These are phyloP conservation scores for Dendrocopos noguchii DNA, from an alignment of 2,113 vertebrate species.

Conservation along the genomic window DNA sequence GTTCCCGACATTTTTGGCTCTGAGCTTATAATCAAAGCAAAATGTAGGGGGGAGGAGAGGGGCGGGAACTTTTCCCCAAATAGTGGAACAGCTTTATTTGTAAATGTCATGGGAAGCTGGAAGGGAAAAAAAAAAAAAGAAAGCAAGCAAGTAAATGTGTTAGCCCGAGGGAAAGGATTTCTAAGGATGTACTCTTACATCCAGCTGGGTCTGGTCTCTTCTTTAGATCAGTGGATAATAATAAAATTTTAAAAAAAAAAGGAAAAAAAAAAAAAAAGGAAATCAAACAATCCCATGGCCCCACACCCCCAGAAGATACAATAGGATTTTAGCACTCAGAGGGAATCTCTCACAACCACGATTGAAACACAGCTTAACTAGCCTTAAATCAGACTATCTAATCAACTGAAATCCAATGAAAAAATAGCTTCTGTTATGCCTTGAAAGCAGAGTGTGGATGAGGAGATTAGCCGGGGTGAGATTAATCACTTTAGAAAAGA, in stretches of 20 bases:
- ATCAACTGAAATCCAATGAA: constrained; percentile 72
- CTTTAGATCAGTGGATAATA: constrained; percentile 18
- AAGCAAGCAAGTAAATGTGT: constrained; percentile 37
- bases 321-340: constrained; percentile 57
- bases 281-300: neutral
- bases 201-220: constrained; percentile 50
- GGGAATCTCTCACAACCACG: constrained; percentile 46
- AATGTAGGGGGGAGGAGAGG: neutral
- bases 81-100: constrained; percentile 57
- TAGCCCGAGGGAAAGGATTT: constrained; percentile 57
- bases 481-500: constrained; percentile 78
- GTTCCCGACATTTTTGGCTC: constrained; percentile 9
- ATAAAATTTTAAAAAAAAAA: neutral
- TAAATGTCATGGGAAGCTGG: constrained; percentile 50
- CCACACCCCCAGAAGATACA: constrained; percentile 10
- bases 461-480: constrained; percentile 74
- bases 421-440: constrained; percentile 70
- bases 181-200: constrained; percentile 45
- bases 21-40: constrained; percentile 53
- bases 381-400: constrained; percentile 67
- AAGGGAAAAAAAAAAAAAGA: constrained; percentile 45
- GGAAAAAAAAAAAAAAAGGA: neutral
- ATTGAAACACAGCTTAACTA: constrained; percentile 65
- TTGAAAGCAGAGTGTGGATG: constrained; percentile 68
- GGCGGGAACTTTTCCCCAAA: constrained; percentile 12